phyloP scores from a whole-genome alignment of 2,797 vertebrate genomes.

The Leptatherina wallacei region DNA sequence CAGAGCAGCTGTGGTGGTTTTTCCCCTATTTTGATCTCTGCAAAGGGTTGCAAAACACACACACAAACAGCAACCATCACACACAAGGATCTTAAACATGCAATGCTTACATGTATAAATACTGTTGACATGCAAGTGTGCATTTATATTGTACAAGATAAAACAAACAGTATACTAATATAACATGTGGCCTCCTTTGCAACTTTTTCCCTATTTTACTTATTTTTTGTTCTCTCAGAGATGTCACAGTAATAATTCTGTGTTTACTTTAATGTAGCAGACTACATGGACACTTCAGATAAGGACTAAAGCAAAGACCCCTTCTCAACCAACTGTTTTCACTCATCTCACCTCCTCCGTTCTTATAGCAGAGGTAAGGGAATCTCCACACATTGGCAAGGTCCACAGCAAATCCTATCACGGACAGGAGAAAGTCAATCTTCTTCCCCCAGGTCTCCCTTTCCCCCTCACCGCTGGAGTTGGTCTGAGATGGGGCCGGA shows the following conservation, averaged over 20 bases:
- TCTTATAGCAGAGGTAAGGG: constrained; percentile 93
- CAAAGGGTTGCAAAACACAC: constrained; percentile 37
- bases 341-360: constrained; percentile 87
- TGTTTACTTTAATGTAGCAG: background rate
- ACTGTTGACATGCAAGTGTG: background rate
- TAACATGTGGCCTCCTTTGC: background rate
- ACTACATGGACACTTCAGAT: no score
- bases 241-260: background rate
- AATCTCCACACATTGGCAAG: constrained; percentile 94
- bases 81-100: constrained; percentile 25
- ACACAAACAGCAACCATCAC: constrained; percentile 21
- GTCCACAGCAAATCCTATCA: constrained; percentile 92
- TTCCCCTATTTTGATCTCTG: constrained; percentile 71
- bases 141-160: background rate
- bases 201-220: no score
- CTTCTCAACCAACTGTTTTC: background rate
- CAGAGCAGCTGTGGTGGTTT: constrained; percentile 76
- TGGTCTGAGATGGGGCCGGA: constrained; percentile 70
- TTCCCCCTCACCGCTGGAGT: constrained; percentile 76
- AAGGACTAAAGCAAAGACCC: background rate
- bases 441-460: constrained; percentile 93
- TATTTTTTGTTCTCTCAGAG: background rate
- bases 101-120: constrained; percentile 9
- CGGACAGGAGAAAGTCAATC: constrained; percentile 91
- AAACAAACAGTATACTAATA: background rate